A percentile compares a stretch with the other conserved stretches of the same genome.
Conservation (phyloP, 2,113 vertebrate genomes). For the Hemichromis elongatus region DNA sequence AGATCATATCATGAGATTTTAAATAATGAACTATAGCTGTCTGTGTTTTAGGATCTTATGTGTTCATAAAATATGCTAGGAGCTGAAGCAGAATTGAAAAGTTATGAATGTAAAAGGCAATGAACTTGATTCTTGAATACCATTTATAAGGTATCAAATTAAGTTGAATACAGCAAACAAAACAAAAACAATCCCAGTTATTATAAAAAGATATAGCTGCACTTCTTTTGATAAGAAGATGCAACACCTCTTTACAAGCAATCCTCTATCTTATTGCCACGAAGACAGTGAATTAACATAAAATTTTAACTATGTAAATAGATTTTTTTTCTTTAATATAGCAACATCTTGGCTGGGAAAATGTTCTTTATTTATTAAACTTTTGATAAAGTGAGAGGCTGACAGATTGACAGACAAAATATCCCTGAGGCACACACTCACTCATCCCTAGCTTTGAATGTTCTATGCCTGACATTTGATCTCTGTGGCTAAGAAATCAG, state of each 20-base stretch:
- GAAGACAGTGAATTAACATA: background rate
- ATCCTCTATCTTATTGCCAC: background rate
- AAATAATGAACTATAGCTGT: background rate
- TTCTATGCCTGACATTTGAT: constrained; percentile 5
- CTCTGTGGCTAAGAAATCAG: background rate
- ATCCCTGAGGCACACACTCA: background rate
- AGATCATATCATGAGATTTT: background rate
- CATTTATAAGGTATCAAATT: background rate
- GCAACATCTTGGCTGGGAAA: background rate
- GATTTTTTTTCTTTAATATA: background rate
- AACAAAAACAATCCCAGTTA: background rate
- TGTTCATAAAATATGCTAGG: background rate
- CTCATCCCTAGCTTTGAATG: background rate
- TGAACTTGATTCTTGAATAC: background rate
- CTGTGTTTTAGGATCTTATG: background rate
- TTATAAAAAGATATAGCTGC: background rate
- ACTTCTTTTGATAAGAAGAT: background rate
- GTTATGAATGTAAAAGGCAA: background rate
- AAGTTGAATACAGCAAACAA: background rate
- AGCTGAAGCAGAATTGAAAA: background rate
- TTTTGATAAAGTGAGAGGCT: background rate
- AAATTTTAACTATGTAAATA: background rate
- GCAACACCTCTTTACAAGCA: background rate
- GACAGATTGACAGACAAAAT: background rate
- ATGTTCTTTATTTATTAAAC: background rate